Evolutionary conservation across 1,140 invertebrate genomes (phyloP), one percentile per base, ranked within the genome.

Genomic region (Neodiprion lecontei): DNA sequence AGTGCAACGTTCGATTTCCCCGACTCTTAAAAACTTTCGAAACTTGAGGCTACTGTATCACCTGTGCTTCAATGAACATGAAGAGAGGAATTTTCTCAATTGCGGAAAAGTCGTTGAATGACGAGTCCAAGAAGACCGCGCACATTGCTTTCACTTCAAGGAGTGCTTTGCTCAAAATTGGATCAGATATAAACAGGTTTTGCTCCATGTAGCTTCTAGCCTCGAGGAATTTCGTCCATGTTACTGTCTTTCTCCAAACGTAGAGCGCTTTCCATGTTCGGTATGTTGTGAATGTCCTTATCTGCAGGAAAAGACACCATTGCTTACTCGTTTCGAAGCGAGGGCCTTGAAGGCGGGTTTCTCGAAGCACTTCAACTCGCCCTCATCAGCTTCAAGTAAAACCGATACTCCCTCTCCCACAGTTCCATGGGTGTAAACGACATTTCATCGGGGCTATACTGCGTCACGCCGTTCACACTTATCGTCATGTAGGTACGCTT

Each of bases 201-300:
- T 92, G 90, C 14, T 90, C 87, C 0, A 97, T 81, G 74, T 87
- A 86, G 66, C 89, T 90, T 14, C 90, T 91, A 0, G 92, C 91
- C 9, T 86, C 83, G 65, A 83, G 88, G 68, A 93, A 91, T 84
- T 95, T 96, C 53, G 90, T 90, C 76, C 90, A 92, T 40, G 91
- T 87, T 17, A 96, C 91, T n/a, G 92, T 92, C 81, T 94, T 94
- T 61, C 91, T 88, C 95, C 95, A 96, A 0, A 94, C 90, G 79
- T 92, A 94, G 84, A 96, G 96, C 0, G 93, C 92, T 85, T 96
- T 96, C 95, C 95, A 96, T 70, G 92, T 90, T 11, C 93, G 90
- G 82, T 94, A 96, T 28, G 91, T 84, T 21, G 88, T 86, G 84
- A 96, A 96, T 28, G 92, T 91, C 75, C 91, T 92, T 66, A 96